phyloP scores from a whole-genome alignment of 92 coral and sea anemone genomes.

The Phenganax marumi region DNA sequence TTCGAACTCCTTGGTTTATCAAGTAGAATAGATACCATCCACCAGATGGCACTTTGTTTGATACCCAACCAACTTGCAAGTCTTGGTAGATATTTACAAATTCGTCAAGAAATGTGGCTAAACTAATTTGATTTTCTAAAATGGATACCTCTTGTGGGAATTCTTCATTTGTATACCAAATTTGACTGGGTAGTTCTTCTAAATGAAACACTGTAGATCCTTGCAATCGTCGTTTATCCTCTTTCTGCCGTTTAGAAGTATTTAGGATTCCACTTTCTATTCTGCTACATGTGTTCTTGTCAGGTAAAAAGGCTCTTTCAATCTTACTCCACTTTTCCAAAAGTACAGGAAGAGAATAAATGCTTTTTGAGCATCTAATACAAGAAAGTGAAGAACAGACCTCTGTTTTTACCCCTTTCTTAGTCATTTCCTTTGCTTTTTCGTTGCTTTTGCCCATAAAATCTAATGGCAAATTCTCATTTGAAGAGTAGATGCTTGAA shows the following conservation, averaged over 20 bases:
- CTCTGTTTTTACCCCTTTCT: neutral
- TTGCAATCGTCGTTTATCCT: constrained; percentile 35
- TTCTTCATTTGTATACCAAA: constrained; percentile 58
- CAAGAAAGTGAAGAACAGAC: constrained; percentile 27
- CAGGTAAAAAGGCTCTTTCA: neutral
- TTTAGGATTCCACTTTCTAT: constrained; percentile 1
- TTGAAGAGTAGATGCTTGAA: neutral
- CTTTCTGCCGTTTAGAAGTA: neutral
- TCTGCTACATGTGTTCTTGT: neutral
- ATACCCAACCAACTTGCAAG: too few relatives aligned
- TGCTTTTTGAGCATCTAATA: constrained; percentile 30
- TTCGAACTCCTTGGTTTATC: constrained; percentile 68
- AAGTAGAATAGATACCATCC: constrained; percentile 72
- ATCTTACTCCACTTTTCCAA: constrained; percentile 10
- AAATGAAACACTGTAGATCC: constrained; percentile 74
- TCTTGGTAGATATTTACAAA: too few relatives aligned
- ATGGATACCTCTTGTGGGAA: constrained; percentile 23
- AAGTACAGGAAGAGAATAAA: constrained; percentile 22
- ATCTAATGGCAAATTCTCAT: neutral
- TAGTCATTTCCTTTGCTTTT: neutral
- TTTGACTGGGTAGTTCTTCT: constrained; percentile 50
- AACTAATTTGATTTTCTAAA: neutral
- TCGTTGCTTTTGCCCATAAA: neutral
- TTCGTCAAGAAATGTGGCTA: too few relatives aligned
- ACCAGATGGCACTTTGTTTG: constrained; percentile 52